Conservation (phyloP, 2,113 vertebrate genomes). For the Coturnix japonica region DNA sequence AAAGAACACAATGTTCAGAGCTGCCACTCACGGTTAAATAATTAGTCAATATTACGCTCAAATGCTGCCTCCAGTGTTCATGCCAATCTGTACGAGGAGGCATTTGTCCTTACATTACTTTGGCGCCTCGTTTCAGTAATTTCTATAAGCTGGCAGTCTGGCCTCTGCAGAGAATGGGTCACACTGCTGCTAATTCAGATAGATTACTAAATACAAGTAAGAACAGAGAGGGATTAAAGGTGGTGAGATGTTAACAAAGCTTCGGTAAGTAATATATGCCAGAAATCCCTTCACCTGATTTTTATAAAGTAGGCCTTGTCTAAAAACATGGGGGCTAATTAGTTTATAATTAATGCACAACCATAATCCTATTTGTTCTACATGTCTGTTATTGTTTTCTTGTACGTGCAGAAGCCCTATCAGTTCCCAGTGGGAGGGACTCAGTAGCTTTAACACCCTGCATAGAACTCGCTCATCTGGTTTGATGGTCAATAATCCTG, state of each 20-base stretch:
- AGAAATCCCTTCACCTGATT: constrained; percentile 43
- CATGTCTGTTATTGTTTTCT: neutral
- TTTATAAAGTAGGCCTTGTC: neutral
- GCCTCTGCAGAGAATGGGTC: constrained; percentile 55
- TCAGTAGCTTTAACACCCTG: neutral
- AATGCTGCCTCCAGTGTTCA: constrained; percentile 51
- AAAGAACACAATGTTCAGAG: constrained; percentile 76
- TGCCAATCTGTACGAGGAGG: constrained; percentile 52
- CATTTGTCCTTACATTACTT: constrained; percentile 54
- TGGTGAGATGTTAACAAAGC: constrained; percentile 13
- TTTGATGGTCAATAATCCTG: neutral
- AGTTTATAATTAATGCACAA: constrained; percentile 28
- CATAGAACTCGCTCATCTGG: neutral
- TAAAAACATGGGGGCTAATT: constrained; percentile 20
- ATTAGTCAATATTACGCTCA: constrained; percentile 75
- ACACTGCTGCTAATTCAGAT: constrained; percentile 1
- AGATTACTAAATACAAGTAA: constrained; percentile 58
- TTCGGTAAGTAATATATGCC: constrained; percentile 20
- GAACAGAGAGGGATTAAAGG: constrained; percentile 37
- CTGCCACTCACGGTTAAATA: constrained; percentile 78
- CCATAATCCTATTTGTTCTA: constrained; percentile 21
- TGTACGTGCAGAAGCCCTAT: neutral
- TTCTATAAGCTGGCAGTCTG: constrained; percentile 57
- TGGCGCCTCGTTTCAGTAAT: constrained; percentile 28
- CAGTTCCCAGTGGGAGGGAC: neutral